phyloP scores from a whole-genome alignment of 2,113 vertebrate species.

The Speoplatyrhinus poulsoni region DNA sequence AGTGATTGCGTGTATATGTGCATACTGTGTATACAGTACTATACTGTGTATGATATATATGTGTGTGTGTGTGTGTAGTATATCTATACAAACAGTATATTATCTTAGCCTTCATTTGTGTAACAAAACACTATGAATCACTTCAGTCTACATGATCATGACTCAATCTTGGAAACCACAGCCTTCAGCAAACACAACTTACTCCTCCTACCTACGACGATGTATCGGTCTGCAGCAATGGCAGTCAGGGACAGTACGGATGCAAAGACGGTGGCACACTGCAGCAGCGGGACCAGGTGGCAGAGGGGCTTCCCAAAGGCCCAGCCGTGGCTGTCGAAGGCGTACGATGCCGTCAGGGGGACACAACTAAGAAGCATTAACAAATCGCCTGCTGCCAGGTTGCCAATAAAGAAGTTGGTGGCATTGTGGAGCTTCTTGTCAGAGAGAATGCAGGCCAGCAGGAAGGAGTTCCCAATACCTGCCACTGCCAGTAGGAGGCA shows the following conservation, averaged over 20 bases:
- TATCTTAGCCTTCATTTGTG: neutral
- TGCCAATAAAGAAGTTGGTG: conserved; percentile 82
- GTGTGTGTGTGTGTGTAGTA: too few relatives aligned
- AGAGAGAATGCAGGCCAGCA: conserved; percentile 73
- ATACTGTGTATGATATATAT: too few relatives aligned
- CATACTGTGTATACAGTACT: too few relatives aligned
- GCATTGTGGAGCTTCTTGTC: conserved; percentile 82
- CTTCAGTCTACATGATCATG: neutral
- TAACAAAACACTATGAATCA: neutral
- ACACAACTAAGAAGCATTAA: conserved; percentile 82
- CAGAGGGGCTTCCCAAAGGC: conserved; percentile 76
- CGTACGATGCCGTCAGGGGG: conserved; percentile 78
- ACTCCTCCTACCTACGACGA: conserved; percentile 70
- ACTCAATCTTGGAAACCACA: neutral
- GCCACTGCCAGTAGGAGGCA: conserved; percentile 74
- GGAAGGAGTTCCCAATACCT: conserved; percentile 74
- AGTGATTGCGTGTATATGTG: too few relatives aligned
- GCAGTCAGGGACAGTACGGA: conserved; percentile 79
- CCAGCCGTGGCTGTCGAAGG: conserved; percentile 77
- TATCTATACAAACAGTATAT: neutral
- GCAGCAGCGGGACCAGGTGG: conserved; percentile 75
- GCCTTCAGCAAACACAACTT: neutral
- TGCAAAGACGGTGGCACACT: conserved; percentile 77
- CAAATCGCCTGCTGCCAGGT: conserved; percentile 77
- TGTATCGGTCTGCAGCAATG: conserved; percentile 79